Conservation (phyloP, 2,113 vertebrate species). For the Phainopepla nitens region DNA sequence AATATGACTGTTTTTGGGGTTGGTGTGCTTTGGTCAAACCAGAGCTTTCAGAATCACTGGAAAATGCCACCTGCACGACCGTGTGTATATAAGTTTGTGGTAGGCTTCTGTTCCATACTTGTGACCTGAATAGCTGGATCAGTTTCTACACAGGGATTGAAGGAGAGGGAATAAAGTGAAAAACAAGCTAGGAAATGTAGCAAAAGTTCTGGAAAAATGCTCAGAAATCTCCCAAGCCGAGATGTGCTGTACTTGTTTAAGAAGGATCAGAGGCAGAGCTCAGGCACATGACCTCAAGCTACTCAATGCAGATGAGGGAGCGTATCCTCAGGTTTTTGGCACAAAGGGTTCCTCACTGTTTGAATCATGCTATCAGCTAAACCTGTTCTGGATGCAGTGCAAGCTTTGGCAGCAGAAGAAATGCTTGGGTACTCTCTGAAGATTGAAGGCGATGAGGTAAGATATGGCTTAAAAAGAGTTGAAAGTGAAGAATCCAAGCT, state of each 20-base stretch:
- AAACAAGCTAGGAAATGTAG: background rate
- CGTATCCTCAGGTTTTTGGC: slow-evolving; percentile 7
- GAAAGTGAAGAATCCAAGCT: background rate
- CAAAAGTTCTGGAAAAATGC: background rate
- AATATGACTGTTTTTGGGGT: background rate
- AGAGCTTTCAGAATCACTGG: background rate
- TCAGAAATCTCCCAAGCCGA: background rate
- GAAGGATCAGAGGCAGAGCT: background rate
- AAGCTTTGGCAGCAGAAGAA: slow-evolving; percentile 44
- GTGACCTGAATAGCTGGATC: background rate
- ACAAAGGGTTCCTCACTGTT: background rate
- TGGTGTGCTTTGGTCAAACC: background rate
- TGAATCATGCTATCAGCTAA: background rate
- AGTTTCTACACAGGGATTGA: background rate
- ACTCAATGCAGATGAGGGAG: background rate
- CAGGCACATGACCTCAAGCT: slow-evolving; percentile 5
- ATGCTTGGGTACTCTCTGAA: slow-evolving; percentile 42
- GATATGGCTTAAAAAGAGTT: background rate
- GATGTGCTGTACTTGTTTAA: background rate
- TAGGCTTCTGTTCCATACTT: background rate
- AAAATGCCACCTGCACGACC: background rate
- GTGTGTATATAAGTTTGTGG: background rate
- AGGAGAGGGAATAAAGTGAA: background rate
- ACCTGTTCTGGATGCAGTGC: background rate
- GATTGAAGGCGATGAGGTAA: slow-evolving; percentile 57